Evolutionary conservation across 92 coral and sea anemone species (phyloP), one percentile per base, ranked within the genome.

Genomic region (Parazoanthus swiftii): DNA sequence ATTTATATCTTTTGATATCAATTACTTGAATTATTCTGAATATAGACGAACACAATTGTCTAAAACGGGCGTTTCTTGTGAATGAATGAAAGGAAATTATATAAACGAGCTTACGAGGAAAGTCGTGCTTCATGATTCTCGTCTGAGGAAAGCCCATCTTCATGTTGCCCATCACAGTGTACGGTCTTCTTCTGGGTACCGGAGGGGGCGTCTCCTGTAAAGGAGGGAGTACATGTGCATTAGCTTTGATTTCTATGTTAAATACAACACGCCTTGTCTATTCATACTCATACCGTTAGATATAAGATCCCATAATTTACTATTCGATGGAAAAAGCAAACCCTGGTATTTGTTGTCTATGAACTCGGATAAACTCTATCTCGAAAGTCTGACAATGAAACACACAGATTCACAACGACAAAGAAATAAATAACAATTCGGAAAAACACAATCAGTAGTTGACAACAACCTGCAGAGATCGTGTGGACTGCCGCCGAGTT

Each of bases 101-200:
- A 11, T 36, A 59, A 7, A 37, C 6, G 9, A 26, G 59, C 94
- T 39, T 13, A 95, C 99, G 98, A 90, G 93, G 93, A 44, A 86
- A 92, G 88, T 95, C 97, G 58, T 91, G 81, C 73, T 93, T 96
- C 99, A 96, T 96, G 77, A 96, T 82, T 73, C 99, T 94, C 18
- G 91, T 93, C 81, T 96, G 99, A 68, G 99, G 99, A 91, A 96
- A 96, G 70, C 96, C 98, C 94, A 96, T 96, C 93, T 96, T 96
- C 91, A 93, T 95, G 90, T 96, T 95, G n/a, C 98, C 98, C 92
- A 93, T 92, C 70, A 96, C 97, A 29, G 99, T 96, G 77, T 96
- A 96, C 15, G 95, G 95, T 42, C 99, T 90, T 38, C 99, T 94
- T 74, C 92, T 96, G 3, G 99, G 99, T 29, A 96, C 81, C 11